These are phyloP conservation scores for Thaumatotibia leucotreta DNA, from an alignment of 1,140 invertebrate genomes.

Conservation along the genomic window DNA sequence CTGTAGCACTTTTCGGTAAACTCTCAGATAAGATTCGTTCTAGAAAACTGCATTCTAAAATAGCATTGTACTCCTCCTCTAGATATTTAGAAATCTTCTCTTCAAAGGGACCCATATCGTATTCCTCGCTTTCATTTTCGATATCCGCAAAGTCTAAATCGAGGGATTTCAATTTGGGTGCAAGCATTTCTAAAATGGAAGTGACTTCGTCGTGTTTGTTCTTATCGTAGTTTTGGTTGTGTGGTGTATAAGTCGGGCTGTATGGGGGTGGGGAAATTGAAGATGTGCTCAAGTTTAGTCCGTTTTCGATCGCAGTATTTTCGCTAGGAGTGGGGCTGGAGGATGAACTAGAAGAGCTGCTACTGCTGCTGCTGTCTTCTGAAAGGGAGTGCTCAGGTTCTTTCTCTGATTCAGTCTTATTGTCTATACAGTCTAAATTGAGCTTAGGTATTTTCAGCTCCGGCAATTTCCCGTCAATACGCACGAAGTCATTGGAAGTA, in stretches of 20 bases:
- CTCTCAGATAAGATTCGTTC: background rate
- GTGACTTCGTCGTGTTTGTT: constrained; percentile 18
- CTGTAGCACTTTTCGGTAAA: background rate
- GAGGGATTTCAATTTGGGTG: constrained; percentile 31
- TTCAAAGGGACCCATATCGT: background rate
- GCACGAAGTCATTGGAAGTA: constrained; percentile 39
- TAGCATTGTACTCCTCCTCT: background rate
- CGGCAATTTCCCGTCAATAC: constrained; percentile 50
- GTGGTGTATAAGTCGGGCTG: constrained; percentile 2
- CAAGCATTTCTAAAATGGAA: constrained; percentile 30
- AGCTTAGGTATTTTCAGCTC: constrained; percentile 21
- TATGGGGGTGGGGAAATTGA: constrained; percentile 21
- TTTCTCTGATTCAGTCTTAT: background rate
- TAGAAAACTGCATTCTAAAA: background rate
- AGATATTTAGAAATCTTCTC: background rate
- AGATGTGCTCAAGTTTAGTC: constrained; percentile 31
- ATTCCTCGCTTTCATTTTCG: constrained; percentile 22
- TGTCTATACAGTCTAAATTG: background rate
- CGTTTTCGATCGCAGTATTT: background rate
- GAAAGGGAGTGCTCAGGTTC: background rate
- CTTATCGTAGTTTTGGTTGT: constrained; percentile 13
- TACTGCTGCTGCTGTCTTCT: constrained; percentile 1
- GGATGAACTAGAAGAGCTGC: background rate
- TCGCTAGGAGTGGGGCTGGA: background rate
- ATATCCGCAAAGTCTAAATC: constrained; percentile 40